phyloP scores from a whole-genome alignment of 2,797 vertebrate species.

The Phyllotis vaccarum region DNA sequence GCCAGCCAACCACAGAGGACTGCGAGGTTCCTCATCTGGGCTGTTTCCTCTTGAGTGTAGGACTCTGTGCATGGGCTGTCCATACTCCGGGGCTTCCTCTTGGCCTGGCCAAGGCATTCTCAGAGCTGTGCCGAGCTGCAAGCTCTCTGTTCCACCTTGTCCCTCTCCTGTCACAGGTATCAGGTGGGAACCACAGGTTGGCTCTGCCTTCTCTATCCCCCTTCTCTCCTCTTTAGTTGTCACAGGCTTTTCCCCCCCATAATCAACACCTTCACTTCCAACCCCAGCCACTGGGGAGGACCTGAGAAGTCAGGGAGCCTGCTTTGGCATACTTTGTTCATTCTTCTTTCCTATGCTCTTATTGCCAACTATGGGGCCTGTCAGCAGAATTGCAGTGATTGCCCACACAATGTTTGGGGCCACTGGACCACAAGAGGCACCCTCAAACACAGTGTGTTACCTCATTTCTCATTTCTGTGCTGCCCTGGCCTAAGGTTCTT shows the following conservation, averaged over 20 bases:
- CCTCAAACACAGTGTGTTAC: not conserved
- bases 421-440: not conserved
- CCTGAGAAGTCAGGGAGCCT: not conserved
- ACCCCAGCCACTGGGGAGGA: not conserved
- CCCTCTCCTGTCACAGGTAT: not conserved
- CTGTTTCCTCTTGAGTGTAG: not conserved
- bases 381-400: not conserved
- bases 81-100: not conserved
- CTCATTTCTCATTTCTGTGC: not conserved
- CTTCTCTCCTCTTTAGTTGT: not conserved
- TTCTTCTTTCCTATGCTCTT: not conserved
- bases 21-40: too few species aligned
- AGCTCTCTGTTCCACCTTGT: not conserved
- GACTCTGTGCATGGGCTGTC: not conserved
- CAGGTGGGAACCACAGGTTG: not conserved
- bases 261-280: not conserved
- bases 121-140: not conserved
- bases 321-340: not conserved
- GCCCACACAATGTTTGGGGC: not conserved
- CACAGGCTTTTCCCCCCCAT: not conserved
- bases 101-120: not conserved
- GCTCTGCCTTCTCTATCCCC: not conserved
- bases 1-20: not conserved
- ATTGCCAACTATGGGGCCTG: not conserved
- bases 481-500: not conserved